Evolutionary conservation across 2,797 vertebrate genomes (phyloP).

Genomic region (Manis pentadactyla): DNA sequence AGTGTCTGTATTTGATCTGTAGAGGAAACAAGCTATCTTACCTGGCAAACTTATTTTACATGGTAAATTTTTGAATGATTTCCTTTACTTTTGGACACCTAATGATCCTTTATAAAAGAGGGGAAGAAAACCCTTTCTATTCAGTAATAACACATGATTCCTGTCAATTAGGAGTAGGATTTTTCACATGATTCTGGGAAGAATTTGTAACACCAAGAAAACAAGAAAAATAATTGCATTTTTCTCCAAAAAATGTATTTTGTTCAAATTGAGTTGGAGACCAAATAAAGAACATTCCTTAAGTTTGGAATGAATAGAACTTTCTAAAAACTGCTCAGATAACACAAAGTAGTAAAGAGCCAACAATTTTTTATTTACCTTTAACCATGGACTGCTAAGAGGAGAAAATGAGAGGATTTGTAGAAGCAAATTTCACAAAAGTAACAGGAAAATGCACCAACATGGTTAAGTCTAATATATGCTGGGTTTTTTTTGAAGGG

Average conservation of each 20-base stretch:
- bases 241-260: conserved; percentile 49
- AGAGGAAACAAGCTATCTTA: conserved; percentile 3
- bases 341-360: conserved; percentile 11
- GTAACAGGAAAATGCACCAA: conserved; percentile 36
- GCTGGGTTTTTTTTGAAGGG: not conserved
- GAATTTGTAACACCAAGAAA: conserved; percentile 58
- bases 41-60: not conserved
- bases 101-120: not conserved
- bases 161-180: not conserved
- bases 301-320: conserved; percentile 64
- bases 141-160: not conserved
- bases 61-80: conserved; percentile 19
- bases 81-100: conserved; percentile 11
- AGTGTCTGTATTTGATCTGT: not conserved
- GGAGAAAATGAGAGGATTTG: conserved; percentile 62
- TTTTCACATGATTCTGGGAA: conserved; percentile 45
- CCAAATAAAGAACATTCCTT: conserved; percentile 71
- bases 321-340: conserved; percentile 70
- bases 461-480: conserved; percentile 4
- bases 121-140: not conserved
- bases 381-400: conserved; percentile 61
- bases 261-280: conserved; percentile 52
- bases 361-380: conserved; percentile 54
- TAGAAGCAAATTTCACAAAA: conserved; percentile 33
- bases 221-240: conserved; percentile 48